Percentiles rank a stretch among this genome's conserved stretches.
Evolutionary conservation across 1,140 invertebrate genomes (phyloP).

Genomic region (Scaptomyza hsui): DNA sequence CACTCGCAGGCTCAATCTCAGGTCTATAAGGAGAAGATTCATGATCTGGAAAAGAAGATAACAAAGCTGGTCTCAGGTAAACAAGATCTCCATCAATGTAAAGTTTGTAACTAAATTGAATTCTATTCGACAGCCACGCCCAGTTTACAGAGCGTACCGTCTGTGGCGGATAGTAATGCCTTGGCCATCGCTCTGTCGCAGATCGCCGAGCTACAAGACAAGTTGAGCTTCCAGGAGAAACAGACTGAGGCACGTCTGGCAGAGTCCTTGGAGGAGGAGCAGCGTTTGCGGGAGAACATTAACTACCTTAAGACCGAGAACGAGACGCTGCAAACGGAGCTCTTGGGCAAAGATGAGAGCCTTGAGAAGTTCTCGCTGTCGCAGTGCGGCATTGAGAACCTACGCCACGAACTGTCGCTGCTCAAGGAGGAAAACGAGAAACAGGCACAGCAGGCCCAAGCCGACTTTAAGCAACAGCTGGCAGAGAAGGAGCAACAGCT

Average conservation of each 20-base stretch:
- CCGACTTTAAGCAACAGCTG: slow-evolving; percentile 49
- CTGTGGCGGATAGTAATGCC: slow-evolving; percentile 33
- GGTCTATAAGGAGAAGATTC: slow-evolving; percentile 83
- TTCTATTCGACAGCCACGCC: slow-evolving; percentile 34
- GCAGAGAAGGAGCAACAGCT: slow-evolving; percentile 33
- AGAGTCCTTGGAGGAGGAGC: slow-evolving; percentile 73
- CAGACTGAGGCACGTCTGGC: slow-evolving; percentile 64
- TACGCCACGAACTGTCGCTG: slow-evolving; percentile 62
- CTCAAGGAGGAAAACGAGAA: slow-evolving; percentile 77
- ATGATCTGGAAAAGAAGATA: slow-evolving; percentile 84
- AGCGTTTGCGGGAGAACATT: slow-evolving; percentile 83
- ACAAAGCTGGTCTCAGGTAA: slow-evolving; percentile 70
- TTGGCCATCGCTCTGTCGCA: slow-evolving; percentile 78
- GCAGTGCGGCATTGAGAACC: slow-evolving; percentile 72
- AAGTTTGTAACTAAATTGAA: not conserved
- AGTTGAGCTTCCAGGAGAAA: slow-evolving; percentile 63
- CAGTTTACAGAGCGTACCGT: slow-evolving; percentile 63
- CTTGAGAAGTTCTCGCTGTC: slow-evolving; percentile 78
- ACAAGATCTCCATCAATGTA: not conserved
- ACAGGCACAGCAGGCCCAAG: slow-evolving; percentile 43
- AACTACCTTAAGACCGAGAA: slow-evolving; percentile 84
- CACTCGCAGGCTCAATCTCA: slow-evolving; percentile 72
- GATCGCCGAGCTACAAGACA: slow-evolving; percentile 82
- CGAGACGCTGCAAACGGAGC: slow-evolving; percentile 62
- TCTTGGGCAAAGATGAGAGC: slow-evolving; percentile 70